phyloP scores from a whole-genome alignment of 2,888 invertebrate genomes.

The Ctenicera cuprea region DNA sequence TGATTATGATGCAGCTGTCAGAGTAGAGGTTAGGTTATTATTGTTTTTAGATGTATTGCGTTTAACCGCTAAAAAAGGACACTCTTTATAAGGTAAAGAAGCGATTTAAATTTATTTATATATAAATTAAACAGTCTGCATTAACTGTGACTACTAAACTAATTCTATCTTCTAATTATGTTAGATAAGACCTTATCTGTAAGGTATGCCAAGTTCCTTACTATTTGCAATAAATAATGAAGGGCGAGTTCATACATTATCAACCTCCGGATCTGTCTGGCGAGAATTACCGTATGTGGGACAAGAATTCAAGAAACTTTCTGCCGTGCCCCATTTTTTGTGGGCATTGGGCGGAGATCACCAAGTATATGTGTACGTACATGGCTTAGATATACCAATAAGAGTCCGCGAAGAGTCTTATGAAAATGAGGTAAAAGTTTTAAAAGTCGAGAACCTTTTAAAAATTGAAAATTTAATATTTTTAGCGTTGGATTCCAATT shows the following conservation, averaged over 20 bases:
- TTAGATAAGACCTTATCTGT: not conserved
- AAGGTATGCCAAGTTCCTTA: constrained; percentile 81
- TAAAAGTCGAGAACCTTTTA: not conserved
- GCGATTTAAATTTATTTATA: no score
- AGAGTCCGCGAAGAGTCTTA: constrained; percentile 92
- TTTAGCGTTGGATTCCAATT: constrained; percentile 90
- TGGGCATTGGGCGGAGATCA: constrained; percentile 97
- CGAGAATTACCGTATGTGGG: constrained; percentile 90
- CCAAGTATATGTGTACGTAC: constrained; percentile 94
- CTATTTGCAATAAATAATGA: constrained; percentile 91
- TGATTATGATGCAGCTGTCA: no score
- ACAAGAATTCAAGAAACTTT: constrained; percentile 91
- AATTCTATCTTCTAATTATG: not conserved
- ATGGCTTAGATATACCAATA: constrained; percentile 92
- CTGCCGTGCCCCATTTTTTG: constrained; percentile 88
- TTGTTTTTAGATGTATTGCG: no score
- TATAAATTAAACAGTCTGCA: no score
- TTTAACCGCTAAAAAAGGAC: no score
- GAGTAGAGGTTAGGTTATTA: no score
- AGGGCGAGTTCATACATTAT: constrained; percentile 90
- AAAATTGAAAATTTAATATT: constrained; percentile 39
- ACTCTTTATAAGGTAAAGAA: no score
- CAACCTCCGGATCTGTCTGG: constrained; percentile 89
- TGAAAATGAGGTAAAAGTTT: constrained; percentile 85
- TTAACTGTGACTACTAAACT: no score